These are phyloP conservation scores for Cynoglossus semilaevis DNA, from an alignment of 2,113 vertebrate genomes.

Conservation along the genomic window DNA sequence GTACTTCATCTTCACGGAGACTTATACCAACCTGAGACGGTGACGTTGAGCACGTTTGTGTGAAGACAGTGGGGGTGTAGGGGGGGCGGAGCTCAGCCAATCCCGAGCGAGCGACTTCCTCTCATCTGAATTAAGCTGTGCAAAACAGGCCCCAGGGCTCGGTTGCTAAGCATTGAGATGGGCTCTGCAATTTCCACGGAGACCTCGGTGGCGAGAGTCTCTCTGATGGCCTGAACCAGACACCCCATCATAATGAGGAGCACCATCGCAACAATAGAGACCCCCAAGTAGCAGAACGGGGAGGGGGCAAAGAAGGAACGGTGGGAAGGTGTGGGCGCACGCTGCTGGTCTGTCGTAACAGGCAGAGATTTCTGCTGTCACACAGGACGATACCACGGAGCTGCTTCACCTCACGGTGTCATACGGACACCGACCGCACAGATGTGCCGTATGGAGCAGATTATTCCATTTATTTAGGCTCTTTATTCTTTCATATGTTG, in stretches of 20 bases:
- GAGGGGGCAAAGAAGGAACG: too few relatives aligned
- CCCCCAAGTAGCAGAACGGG: constrained; percentile 48
- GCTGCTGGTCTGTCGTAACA: constrained; percentile 47
- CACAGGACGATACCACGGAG: constrained; percentile 53
- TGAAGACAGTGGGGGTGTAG: neutral
- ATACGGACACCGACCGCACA: constrained; percentile 49
- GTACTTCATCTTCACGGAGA: constrained; percentile 16
- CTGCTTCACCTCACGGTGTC: constrained; percentile 32
- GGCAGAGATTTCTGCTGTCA: constrained; percentile 60
- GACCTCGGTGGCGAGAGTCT: constrained; percentile 71
- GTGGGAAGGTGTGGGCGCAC: constrained; percentile 20
- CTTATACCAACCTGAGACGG: constrained; percentile 22
- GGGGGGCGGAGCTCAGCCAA: constrained; percentile 59
- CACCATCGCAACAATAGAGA: constrained; percentile 66
- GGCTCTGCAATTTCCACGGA: constrained; percentile 75
- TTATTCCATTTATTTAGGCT: constrained; percentile 33
- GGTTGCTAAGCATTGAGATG: constrained; percentile 82
- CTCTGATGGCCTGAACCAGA: constrained; percentile 75
- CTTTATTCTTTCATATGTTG: constrained; percentile 18
- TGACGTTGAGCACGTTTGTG: constrained; percentile 8
- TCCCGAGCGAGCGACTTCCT: constrained; percentile 67
- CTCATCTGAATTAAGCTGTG: constrained; percentile 82
- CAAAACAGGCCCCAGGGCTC: constrained; percentile 80
- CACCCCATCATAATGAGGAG: constrained; percentile 71
- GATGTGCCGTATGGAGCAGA: constrained; percentile 35